Percentiles rank a stretch among this genome's conserved stretches.
Conservation (phyloP, 2,888 invertebrate species). For the Chromoteleia sp. region DNA sequence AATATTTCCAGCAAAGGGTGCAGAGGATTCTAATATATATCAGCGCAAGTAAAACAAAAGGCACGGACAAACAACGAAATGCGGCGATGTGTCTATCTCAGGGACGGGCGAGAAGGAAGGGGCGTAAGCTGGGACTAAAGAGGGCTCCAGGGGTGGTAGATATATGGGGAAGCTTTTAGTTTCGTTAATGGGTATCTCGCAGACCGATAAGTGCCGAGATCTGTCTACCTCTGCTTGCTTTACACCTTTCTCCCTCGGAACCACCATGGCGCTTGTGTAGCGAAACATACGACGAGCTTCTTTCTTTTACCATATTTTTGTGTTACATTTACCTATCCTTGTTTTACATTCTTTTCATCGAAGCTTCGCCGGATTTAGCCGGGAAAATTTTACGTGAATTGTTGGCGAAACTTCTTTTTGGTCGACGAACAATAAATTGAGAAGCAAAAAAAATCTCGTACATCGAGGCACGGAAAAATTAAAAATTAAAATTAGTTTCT, state of each 20-base stretch:
- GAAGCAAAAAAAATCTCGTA: neutral
- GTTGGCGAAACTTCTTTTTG: slow-evolving; percentile 7
- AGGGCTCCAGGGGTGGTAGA: slow-evolving; percentile 74
- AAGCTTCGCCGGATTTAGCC: slow-evolving; percentile 39
- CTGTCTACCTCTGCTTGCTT: slow-evolving; percentile 83
- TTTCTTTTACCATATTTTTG: slow-evolving; percentile 67
- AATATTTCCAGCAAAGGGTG: slow-evolving; percentile 58
- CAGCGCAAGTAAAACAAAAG: slow-evolving; percentile 81
- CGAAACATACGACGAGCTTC: slow-evolving; percentile 61
- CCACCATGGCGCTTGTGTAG: slow-evolving; percentile 42
- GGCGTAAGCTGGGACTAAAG: slow-evolving; percentile 72
- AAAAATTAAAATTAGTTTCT: too few relatives aligned
- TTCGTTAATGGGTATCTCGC: slow-evolving; percentile 85
- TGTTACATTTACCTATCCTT: slow-evolving; percentile 43
- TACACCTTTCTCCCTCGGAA: slow-evolving; percentile 80
- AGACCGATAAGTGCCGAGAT: slow-evolving; percentile 85
- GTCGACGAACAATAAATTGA: neutral
- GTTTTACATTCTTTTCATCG: slow-evolving; percentile 59
- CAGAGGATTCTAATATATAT: slow-evolving; percentile 80
- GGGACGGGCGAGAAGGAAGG: slow-evolving; percentile 72
- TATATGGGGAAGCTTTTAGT: slow-evolving; percentile 85
- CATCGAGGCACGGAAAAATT: too few relatives aligned
- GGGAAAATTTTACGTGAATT: slow-evolving; percentile 31
- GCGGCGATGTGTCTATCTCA: slow-evolving; percentile 83
- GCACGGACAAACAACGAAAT: slow-evolving; percentile 80